Percentiles rank a stretch among this genome's conserved stretches.
These are phyloP conservation scores for Callosobruchus maculatus DNA, from an alignment of 2,888 invertebrate genomes.

Conservation along the genomic window DNA sequence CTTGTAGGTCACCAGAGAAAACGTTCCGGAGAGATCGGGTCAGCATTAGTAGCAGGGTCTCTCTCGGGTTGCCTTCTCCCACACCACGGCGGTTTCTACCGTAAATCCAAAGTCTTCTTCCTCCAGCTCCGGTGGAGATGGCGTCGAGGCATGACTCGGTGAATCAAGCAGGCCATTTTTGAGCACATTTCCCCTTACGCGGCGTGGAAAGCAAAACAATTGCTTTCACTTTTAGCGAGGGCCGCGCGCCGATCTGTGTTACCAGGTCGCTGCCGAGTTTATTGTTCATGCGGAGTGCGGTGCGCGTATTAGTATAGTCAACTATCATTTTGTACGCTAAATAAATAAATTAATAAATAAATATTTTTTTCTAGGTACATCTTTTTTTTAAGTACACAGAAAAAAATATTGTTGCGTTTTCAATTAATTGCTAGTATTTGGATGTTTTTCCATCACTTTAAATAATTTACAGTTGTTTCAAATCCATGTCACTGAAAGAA, in stretches of 20 bases:
- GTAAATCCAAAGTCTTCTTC: constrained; percentile 7
- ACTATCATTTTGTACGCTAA: too few relatives aligned
- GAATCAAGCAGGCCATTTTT: constrained; percentile 7
- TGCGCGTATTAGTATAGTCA: too few relatives aligned
- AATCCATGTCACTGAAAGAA: too few relatives aligned
- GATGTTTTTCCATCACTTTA: too few relatives aligned
- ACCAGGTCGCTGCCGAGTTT: constrained; percentile 22
- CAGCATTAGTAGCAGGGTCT: not conserved
- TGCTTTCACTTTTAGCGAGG: constrained; percentile 36
- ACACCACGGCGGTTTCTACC: constrained; percentile 18
- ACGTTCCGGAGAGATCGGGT: not conserved
- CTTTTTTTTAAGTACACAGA: too few relatives aligned
- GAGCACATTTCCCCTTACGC: constrained; percentile 13
- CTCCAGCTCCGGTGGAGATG: not conserved
- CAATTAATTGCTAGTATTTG: too few relatives aligned
- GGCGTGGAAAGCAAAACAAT: constrained; percentile 32
- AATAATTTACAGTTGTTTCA: too few relatives aligned
- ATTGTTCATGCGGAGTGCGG: not conserved
- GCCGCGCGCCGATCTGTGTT: constrained; percentile 24
- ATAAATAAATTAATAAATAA: too few relatives aligned
- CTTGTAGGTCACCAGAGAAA: constrained; percentile 5
- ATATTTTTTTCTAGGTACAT: too few relatives aligned
- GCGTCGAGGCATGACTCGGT: not conserved
- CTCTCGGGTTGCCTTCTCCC: constrained; percentile 7
- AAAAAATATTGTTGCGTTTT: too few relatives aligned